Evolutionary conservation across 2,888 invertebrate genomes (phyloP), one percentile per base, ranked within the genome.

Genomic region (Noctua janthina): DNA sequence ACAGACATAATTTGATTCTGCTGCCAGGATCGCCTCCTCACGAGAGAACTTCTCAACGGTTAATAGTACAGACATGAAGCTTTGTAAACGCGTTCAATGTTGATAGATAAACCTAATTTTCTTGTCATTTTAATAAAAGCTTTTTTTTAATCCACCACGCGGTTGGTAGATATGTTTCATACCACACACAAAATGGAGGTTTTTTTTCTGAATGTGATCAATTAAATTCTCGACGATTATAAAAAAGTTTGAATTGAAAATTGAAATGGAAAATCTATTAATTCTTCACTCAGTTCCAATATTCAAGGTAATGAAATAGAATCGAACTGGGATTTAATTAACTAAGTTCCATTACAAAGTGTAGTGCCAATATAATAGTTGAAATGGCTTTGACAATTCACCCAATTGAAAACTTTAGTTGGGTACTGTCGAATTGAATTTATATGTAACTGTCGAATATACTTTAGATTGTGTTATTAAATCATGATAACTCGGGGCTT

Each of bases 271-370:
- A 82, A 13, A 66, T 62, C 54, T 67, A 83, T 83, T 69, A n/a
- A 72, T 71, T 76, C 78, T 79, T 74, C 23, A 69, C 15, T 51
- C 71, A 43, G 39, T 51, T 64, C 17, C 71, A 81, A 81, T 81
- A 76, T 64, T 68, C 17, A 8, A 71, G 54, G 68, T 68, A 85
- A 71, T 67, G n/a, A 20, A 75, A 62, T 64, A 20, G 35, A 72
- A 82, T 74, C 11, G 62, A 78, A 76, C 35, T 56, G 49, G 20
- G 56, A 83, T 79, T 87, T 74, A 76, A 87, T 77, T 72, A 84
- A 81, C 66, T 62, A 75, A 85, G 72, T 77, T 85, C 67, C 35
- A 43, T 80, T 72, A 64, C n/a, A 56, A 59, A 70, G 49, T 64
- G 39, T 67, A 43, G 13, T 62, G 64, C 23, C 56, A 54, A n/a